Conservation (phyloP, 92 coral and sea anemone species). For the Desmophyllum pertusum region DNA sequence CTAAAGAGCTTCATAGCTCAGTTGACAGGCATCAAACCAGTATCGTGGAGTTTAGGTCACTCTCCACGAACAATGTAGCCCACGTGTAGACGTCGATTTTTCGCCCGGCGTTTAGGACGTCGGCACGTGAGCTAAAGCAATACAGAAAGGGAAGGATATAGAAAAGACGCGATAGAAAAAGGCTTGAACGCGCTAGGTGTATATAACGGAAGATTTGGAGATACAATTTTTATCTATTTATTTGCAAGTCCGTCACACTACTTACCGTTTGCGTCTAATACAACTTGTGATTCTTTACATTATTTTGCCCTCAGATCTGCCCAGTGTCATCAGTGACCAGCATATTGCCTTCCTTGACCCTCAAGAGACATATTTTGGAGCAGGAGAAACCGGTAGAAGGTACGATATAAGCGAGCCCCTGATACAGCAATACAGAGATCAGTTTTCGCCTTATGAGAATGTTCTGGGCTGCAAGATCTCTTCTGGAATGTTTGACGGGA, state of each 20-base stretch:
- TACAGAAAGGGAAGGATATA: not conserved
- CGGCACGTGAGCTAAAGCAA: not conserved
- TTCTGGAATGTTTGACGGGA: constrained; percentile 73
- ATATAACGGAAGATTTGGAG: not conserved
- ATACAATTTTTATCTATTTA: not conserved
- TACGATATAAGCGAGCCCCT: constrained; percentile 74
- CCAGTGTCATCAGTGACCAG: constrained; percentile 89
- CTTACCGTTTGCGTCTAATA: not conserved
- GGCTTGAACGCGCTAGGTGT: not conserved
- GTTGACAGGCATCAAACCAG: too few species aligned
- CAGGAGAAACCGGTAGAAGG: constrained; percentile 86
- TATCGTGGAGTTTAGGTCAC: too few species aligned
- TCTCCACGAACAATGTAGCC: not conserved
- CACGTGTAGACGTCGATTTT: not conserved
- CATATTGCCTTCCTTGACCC: constrained; percentile 91
- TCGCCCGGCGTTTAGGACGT: too few species aligned
- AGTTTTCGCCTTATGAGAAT: constrained; percentile 88
- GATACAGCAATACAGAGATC: constrained; percentile 74
- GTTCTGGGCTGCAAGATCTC: constrained; percentile 87
- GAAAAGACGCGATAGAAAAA: not conserved
- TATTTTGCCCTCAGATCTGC: constrained; percentile 66
- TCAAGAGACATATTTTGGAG: constrained; percentile 89
- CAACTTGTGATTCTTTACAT: not conserved
- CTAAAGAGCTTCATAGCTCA: too few species aligned
- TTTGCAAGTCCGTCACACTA: not conserved